Conservation (phyloP, 2,888 invertebrate genomes). For the Scaeva pyrastri region DNA sequence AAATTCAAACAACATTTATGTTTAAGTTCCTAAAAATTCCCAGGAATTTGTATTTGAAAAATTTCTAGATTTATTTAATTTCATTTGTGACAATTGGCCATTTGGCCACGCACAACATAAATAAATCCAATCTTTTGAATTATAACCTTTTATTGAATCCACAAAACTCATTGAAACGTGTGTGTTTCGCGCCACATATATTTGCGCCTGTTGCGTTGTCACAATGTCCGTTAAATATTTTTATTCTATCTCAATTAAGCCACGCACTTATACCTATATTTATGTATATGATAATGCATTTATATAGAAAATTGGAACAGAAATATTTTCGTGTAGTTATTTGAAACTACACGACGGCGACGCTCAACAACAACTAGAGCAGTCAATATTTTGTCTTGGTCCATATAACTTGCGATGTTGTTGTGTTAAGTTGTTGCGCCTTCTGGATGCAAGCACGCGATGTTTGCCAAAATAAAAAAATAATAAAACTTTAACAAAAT, state of each 20-base stretch:
- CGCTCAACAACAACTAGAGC: constrained; percentile 74
- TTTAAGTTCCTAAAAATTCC: not conserved
- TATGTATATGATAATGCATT: too few relatives aligned
- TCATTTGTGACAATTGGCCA: not conserved
- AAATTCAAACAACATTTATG: not conserved
- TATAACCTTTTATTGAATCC: constrained; percentile 33
- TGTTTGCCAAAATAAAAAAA: constrained; percentile 41
- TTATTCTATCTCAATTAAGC: constrained; percentile 74
- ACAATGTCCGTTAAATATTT: constrained; percentile 66
- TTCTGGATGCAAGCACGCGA: constrained; percentile 74
- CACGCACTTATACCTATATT: constrained; percentile 47
- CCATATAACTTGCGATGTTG: constrained; percentile 33
- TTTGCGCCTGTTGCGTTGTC: constrained; percentile 66
- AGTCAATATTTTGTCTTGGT: constrained; percentile 67
- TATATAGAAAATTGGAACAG: constrained; percentile 65
- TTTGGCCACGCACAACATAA: not conserved
- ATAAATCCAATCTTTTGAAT: not conserved
- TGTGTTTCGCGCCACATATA: constrained; percentile 46
- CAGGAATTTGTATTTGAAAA: not conserved
- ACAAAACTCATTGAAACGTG: constrained; percentile 46
- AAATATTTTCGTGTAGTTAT: constrained; percentile 74
- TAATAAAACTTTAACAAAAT: constrained; percentile 4
- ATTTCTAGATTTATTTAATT: not conserved
- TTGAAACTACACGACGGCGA: constrained; percentile 75
- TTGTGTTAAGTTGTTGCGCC: constrained; percentile 57